Evolutionary conservation across 2,888 invertebrate genomes (phyloP), one percentile per base, ranked within the genome.

Genomic region (Leptopilina myrica): DNA sequence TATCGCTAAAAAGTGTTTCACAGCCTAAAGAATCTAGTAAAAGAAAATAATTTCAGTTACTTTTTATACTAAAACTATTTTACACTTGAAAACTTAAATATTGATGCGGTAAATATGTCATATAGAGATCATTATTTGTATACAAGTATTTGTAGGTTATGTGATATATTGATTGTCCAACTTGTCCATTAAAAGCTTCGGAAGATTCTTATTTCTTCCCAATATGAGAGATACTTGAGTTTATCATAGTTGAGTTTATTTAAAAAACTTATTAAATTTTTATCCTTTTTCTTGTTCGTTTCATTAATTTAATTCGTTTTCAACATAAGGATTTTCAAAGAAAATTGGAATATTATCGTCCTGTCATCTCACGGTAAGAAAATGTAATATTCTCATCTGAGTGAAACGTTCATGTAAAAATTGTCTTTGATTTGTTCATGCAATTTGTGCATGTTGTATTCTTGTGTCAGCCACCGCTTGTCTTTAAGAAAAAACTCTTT

Each of bases 381-480:
- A 49, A 11, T 49, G 49, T 49, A 49, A 1, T n/a, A 15, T n/a
- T n/a, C 15, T 59, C 15, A n/a, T 59, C 15, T 59, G 59, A 59
- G 12, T 59, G 59, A 59, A 59, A 59, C 59, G 62, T 62, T 59
- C n/a, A 15, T 59, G 59, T 12, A 15, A 7, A 59, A n/a, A 4
- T 59, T 59, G 15, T 59, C 59, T 8, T 69, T 49, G 20, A 9
- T 9, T 20, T 65, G 14, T 67, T 43, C 69, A 20, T 69, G 49
- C 67, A 67, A 11, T 49, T 49, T 49, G 49, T 49, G 49, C 49
- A 49, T 49, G 49, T 49, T 49, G 9, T 9, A 46, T 46, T 12
- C 11, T n/a, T 59, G n/a, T 69, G 69, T 69, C 69, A 69, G 69
- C 69, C 33, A 53, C 56, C 53, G 53, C 53, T 56, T 43, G 43